Evolutionary conservation across 1,140 invertebrate species (phyloP).

Genomic region (Dinothrombium tinctorium): DNA sequence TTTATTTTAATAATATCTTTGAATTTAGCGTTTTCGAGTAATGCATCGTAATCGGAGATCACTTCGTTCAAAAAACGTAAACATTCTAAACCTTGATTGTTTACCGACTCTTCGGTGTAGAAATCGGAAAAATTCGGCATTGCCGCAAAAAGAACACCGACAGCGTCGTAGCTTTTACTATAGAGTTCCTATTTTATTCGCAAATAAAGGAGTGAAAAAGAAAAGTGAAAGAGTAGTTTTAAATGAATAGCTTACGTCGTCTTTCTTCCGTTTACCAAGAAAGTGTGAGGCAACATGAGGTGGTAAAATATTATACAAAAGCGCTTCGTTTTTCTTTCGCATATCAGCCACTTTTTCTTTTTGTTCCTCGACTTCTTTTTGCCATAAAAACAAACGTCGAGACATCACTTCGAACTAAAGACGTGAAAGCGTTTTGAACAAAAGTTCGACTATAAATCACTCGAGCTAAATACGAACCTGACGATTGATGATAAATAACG

Average conservation of each 20-base stretch:
- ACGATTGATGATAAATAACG: slow-evolving; percentile 23
- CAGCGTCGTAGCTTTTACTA: slow-evolving; percentile 72
- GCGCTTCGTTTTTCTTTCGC: slow-evolving; percentile 58
- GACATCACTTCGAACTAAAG: slow-evolving; percentile 57
- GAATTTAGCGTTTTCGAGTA: slow-evolving; percentile 56
- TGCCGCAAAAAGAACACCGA: slow-evolving; percentile 73
- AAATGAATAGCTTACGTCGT: too few relatives aligned
- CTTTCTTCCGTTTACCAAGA: slow-evolving; percentile 34
- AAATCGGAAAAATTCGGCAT: slow-evolving; percentile 90
- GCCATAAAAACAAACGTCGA: slow-evolving; percentile 46
- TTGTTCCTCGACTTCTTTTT: slow-evolving; percentile 45
- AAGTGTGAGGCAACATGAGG: slow-evolving; percentile 75
- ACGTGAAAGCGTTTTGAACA: too few relatives aligned
- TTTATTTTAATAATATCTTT: slow-evolving; percentile 82
- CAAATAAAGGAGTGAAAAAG: too few relatives aligned
- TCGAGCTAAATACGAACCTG: too few relatives aligned
- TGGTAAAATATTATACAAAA: slow-evolving; percentile 43
- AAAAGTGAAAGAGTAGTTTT: too few relatives aligned
- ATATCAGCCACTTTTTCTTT: slow-evolving; percentile 60
- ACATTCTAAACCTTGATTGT: slow-evolving; percentile 87
- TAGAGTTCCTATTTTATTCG: too few relatives aligned
- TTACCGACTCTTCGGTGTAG: slow-evolving; percentile 80
- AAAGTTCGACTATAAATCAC: too few relatives aligned
- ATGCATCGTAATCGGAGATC: slow-evolving; percentile 85
- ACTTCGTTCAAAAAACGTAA: slow-evolving; percentile 89